These are phyloP conservation scores for Perca fluviatilis DNA, from an alignment of 2,113 vertebrate species.

Conservation along the genomic window DNA sequence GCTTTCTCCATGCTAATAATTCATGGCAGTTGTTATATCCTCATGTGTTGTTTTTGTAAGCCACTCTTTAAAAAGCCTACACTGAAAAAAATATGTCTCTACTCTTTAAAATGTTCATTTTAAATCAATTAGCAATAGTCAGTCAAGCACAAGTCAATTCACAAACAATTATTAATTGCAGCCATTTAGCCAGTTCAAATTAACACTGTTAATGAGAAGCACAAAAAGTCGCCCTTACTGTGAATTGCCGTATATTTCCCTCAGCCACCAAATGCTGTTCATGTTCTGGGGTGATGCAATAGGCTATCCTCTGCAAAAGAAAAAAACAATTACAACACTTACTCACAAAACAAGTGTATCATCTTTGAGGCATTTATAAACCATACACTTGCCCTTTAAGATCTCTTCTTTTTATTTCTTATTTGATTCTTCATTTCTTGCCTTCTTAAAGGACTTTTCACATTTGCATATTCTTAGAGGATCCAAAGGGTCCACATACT, in stretches of 20 bases:
- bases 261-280: constrained; percentile 94
- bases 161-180: neutral
- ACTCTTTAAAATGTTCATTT: neutral
- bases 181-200: neutral
- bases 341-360: neutral
- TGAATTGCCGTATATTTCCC: constrained; percentile 94
- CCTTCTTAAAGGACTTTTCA: neutral
- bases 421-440: too few relatives aligned
- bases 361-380: neutral
- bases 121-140: neutral
- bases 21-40: neutral
- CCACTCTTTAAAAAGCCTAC: neutral
- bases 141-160: neutral
- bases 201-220: neutral
- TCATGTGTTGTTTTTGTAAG: neutral
- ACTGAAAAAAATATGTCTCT: too few relatives aligned
- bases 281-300: constrained; percentile 95
- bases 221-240: constrained; percentile 80
- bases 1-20: neutral
- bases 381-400: neutral
- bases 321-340: constrained; percentile 5
- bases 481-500: neutral
- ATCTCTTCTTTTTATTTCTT: neutral
- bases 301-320: constrained; percentile 91
- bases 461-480: neutral